Conservation (phyloP, 2,888 invertebrate genomes). For the Agrochola lychnidis region DNA sequence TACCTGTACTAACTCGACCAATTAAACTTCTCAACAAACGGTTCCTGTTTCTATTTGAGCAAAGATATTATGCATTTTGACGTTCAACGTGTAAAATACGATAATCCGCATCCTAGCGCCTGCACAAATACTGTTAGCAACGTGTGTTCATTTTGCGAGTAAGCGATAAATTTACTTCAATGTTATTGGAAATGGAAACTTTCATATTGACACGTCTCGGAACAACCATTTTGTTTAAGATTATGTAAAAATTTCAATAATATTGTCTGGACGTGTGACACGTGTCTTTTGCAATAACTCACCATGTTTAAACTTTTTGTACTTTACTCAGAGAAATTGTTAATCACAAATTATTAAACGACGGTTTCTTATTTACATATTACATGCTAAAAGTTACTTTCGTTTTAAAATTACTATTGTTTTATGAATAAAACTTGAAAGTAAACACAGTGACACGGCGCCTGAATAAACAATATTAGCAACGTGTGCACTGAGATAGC, state of each 20-base stretch:
- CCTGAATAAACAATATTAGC: conserved; percentile 12
- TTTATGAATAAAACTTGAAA: background rate
- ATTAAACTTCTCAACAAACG: conserved; percentile 25
- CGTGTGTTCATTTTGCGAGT: conserved; percentile 32
- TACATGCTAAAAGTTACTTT: background rate
- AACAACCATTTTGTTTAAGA: background rate
- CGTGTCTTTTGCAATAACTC: background rate
- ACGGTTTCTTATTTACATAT: background rate
- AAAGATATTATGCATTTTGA: conserved; percentile 19
- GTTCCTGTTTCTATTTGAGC: conserved; percentile 19
- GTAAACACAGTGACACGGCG: background rate
- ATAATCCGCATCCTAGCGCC: conserved; percentile 30
- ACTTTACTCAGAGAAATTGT: background rate
- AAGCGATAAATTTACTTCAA: background rate
- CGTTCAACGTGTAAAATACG: conserved; percentile 24
- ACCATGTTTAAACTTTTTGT: background rate
- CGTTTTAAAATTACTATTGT: background rate
- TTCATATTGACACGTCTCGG: conserved; percentile 2
- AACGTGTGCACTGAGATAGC: background rate
- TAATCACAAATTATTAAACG: background rate
- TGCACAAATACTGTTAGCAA: conserved; percentile 59
- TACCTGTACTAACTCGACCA: background rate
- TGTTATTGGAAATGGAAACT: conserved; percentile 41
- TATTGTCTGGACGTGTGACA: background rate
- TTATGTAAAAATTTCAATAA: background rate